phyloP scores from a whole-genome alignment of 37 sponge, comb jelly and placozoan species.

The Tethya wilhelma region DNA sequence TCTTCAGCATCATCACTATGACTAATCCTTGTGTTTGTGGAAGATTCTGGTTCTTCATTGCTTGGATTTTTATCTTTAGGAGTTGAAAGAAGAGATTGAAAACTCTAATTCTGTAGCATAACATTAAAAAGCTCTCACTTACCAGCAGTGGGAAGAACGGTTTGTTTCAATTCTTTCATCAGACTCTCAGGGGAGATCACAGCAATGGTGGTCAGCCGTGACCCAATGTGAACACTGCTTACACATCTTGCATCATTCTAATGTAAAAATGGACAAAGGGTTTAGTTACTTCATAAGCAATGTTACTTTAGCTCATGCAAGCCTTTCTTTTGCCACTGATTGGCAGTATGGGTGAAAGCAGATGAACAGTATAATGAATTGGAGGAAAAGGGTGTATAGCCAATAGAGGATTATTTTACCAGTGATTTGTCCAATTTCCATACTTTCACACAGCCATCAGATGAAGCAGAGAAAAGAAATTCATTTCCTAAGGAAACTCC shows the following conservation, averaged over 20 bases:
- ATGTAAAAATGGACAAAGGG: too few species aligned
- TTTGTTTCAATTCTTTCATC: background rate
- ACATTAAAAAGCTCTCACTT: too few species aligned
- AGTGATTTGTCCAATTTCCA: constrained; percentile 48
- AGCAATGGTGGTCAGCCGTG: constrained; percentile 51
- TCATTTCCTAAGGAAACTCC: constrained; percentile 26
- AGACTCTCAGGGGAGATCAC: background rate
- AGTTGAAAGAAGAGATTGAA: too few species aligned
- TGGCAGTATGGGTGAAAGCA: too few species aligned
- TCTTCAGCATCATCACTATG: background rate
- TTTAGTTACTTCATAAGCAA: too few species aligned
- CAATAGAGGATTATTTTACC: background rate
- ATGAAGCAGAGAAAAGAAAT: constrained; percentile 71
- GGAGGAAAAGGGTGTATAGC: background rate
- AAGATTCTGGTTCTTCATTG: background rate
- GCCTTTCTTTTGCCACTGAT: too few species aligned
- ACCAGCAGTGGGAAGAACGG: too few species aligned
- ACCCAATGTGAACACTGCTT: constrained; percentile 25
- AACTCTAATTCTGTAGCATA: too few species aligned
- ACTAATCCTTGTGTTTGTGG: background rate
- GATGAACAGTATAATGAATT: background rate
- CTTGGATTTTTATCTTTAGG: too few species aligned
- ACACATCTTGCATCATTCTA: constrained; percentile 33
- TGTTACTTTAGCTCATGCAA: too few species aligned
- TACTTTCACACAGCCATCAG: constrained; percentile 61